Conservation (phyloP, 2,797 vertebrate species). For the Poeciliopsis gracilis region DNA sequence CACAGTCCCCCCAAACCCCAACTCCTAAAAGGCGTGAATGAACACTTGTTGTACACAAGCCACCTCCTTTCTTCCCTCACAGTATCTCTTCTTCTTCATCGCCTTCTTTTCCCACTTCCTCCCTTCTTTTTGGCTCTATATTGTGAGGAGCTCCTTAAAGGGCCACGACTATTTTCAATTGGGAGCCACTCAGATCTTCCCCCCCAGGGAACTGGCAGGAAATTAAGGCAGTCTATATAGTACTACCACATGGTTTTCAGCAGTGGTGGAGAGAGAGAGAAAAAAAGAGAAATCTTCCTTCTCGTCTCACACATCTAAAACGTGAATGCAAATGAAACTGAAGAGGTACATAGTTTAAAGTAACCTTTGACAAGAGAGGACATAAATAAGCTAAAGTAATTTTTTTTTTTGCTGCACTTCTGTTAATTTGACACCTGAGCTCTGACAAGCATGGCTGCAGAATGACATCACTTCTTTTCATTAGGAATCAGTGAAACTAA, state of each 20-base stretch:
- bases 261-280: conserved; percentile 46
- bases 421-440: conserved; percentile 72
- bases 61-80: conserved; percentile 55
- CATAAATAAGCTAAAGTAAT: not conserved
- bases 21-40: conserved; percentile 73
- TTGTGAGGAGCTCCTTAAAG: conserved; percentile 86
- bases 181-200: conserved; percentile 74
- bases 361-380: not conserved
- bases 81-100: conserved; percentile 45
- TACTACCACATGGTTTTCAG: conserved; percentile 82
- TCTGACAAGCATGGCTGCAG: conserved; percentile 57
- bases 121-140: conserved; percentile 67
- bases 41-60: conserved; percentile 65
- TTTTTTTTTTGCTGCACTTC: conserved; percentile 45
- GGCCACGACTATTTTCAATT: conserved; percentile 88
- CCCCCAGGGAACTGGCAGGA: conserved; percentile 78
- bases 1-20: conserved; percentile 24
- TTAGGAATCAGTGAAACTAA: conserved; percentile 63
- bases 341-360: not conserved
- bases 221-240: conserved; percentile 84
- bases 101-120: conserved; percentile 70
- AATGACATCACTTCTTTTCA: conserved; percentile 72
- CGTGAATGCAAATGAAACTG: conserved; percentile 3
- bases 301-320: conserved; percentile 46
- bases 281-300: conserved; percentile 62